A percentile compares a stretch with the other conserved stretches of the same genome.
phyloP scores from a whole-genome alignment of 2,888 invertebrate genomes.

The Tinea pellionella region DNA sequence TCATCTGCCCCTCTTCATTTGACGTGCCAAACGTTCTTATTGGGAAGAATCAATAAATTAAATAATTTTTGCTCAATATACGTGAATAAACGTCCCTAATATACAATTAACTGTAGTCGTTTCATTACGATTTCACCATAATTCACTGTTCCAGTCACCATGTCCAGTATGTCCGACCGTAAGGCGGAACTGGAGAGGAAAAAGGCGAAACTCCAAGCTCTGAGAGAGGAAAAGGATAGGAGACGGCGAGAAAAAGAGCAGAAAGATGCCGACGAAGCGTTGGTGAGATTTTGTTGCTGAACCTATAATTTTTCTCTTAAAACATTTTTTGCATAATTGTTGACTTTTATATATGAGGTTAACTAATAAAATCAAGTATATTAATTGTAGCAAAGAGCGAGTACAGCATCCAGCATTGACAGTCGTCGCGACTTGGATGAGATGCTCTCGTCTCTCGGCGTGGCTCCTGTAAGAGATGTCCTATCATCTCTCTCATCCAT shows the following conservation, averaged over 20 bases:
- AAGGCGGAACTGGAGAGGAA: slow-evolving; percentile 94
- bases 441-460: slow-evolving; percentile 86
- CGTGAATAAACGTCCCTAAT: no score
- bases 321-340: not conserved
- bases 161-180: slow-evolving; percentile 70
- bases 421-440: slow-evolving; percentile 81
- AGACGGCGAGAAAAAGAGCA: slow-evolving; percentile 87
- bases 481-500: slow-evolving; percentile 85
- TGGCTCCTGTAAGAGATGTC: slow-evolving; percentile 89
- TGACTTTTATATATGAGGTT: not conserved
- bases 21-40: slow-evolving; percentile 32
- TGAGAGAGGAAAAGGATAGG: slow-evolving; percentile 90
- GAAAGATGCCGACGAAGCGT: slow-evolving; percentile 83
- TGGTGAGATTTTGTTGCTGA: slow-evolving; percentile 36
- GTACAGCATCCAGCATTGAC: slow-evolving; percentile 59
- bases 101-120: no score
- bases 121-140: no score
- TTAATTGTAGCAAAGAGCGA: slow-evolving; percentile 65
- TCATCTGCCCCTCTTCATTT: slow-evolving; percentile 19
- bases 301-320: not conserved
- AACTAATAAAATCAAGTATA: no score
- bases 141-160: not conserved
- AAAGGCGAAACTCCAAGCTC: slow-evolving; percentile 89
- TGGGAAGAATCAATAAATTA: not conserved
- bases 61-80: no score